Evolutionary conservation across 1,140 invertebrate species (phyloP).

Genomic region (Formica selysi): DNA sequence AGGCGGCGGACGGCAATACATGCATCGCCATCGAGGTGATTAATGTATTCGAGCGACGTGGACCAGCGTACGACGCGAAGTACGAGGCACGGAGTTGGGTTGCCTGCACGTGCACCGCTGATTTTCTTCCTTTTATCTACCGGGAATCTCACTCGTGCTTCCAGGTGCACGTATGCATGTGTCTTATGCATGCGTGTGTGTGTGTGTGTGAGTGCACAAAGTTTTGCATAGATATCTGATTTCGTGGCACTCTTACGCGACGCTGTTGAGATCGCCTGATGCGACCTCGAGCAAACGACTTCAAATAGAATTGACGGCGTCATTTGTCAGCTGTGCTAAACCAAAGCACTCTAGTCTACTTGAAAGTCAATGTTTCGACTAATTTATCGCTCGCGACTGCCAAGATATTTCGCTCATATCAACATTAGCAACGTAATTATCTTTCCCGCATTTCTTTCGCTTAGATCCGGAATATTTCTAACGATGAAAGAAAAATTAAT

Average conservation of each 20-base stretch:
- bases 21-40: slow-evolving; percentile 70
- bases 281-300: slow-evolving; percentile 65
- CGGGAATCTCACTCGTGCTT: slow-evolving; percentile 73
- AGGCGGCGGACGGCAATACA: slow-evolving; percentile 65
- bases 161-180: slow-evolving; percentile 10
- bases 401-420: neutral
- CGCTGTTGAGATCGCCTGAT: slow-evolving; percentile 71
- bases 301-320: slow-evolving; percentile 42
- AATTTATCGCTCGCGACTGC: slow-evolving; percentile 45
- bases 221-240: slow-evolving; percentile 70
- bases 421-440: neutral
- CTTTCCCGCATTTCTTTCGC: neutral
- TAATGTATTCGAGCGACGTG: slow-evolving; percentile 79
- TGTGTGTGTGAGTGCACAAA: slow-evolving; percentile 16
- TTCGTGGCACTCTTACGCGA: slow-evolving; percentile 78
- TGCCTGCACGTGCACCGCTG: slow-evolving; percentile 80
- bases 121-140: slow-evolving; percentile 82
- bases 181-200: slow-evolving; percentile 15
- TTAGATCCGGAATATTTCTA: neutral
- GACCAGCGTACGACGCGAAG: slow-evolving; percentile 78
- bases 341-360: slow-evolving; percentile 2
- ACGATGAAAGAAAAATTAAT: neutral
- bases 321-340: slow-evolving; percentile 36
- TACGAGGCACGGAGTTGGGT: slow-evolving; percentile 72
- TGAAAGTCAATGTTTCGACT: slow-evolving; percentile 13